Conservation (phyloP, 2,113 vertebrate species). For the Prionailurus viverrinus region DNA sequence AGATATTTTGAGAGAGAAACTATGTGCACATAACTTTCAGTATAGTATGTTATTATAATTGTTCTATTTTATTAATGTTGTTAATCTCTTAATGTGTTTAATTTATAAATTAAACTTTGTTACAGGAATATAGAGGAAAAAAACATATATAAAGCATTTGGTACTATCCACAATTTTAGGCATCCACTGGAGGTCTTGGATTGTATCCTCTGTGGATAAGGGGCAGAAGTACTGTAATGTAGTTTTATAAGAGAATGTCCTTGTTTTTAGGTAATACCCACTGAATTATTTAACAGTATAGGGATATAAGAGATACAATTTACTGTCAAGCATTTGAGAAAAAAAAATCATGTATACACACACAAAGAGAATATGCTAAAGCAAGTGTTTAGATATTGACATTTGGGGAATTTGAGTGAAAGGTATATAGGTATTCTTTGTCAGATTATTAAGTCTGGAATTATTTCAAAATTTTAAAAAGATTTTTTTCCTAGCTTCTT, state of each 20-base stretch:
- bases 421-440: not conserved
- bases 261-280: not conserved
- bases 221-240: not conserved
- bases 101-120: not conserved
- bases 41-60: not conserved
- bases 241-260: not conserved
- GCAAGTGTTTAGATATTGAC: not conserved
- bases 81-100: not conserved
- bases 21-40: not conserved
- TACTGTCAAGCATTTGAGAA: not conserved
- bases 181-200: not conserved
- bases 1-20: not conserved
- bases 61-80: not conserved
- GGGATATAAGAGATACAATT: not conserved
- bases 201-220: not conserved
- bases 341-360: not conserved
- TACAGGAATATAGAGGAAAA: not conserved
- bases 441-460: not conserved
- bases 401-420: not conserved
- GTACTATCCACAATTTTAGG: not conserved
- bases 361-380: not conserved
- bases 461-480: not conserved
- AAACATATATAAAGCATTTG: not conserved
- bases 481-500: not conserved
- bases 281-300: not conserved